A percentile compares a stretch with the other conserved stretches of the same genome.
phyloP scores from a whole-genome alignment of 1,140 invertebrate species.

The Orius insidiosus region DNA sequence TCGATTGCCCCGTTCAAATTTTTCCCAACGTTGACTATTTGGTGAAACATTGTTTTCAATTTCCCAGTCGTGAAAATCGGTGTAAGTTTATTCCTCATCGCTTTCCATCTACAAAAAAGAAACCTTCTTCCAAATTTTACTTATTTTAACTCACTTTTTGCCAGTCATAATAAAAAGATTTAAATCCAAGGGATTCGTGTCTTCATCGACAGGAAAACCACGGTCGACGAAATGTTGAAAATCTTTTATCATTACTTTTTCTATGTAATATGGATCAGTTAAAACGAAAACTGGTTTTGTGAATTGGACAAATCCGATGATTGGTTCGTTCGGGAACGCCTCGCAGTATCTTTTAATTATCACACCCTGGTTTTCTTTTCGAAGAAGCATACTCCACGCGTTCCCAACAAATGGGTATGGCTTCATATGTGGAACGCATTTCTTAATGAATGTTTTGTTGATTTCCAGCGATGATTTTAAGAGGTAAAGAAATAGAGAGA shows the following conservation, averaged over 20 bases:
- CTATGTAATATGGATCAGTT: constrained; percentile 32
- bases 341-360: constrained; percentile 26
- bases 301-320: constrained; percentile 29
- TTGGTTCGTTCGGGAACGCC: constrained; percentile 25
- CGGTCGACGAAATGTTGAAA: constrained; percentile 32
- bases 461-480: too few species aligned
- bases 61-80: constrained; percentile 41
- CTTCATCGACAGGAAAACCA: constrained; percentile 22
- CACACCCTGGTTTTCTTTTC: too few species aligned
- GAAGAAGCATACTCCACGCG: too few species aligned
- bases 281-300: constrained; percentile 29
- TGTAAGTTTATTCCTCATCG: constrained; percentile 36
- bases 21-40: constrained; percentile 27
- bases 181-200: constrained; percentile 18
- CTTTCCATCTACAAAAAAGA: constrained; percentile 29
- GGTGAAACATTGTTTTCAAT: constrained; percentile 36
- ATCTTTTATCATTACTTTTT: constrained; percentile 30
- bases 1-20: constrained; percentile 25
- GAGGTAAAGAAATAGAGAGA: too few species aligned
- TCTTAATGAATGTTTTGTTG: too few species aligned
- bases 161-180: constrained; percentile 21
- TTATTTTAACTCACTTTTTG: constrained; percentile 8
- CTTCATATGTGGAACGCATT: too few species aligned
- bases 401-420: too few species aligned
- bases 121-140: too few species aligned